phyloP scores from a whole-genome alignment of 2,797 vertebrate genomes.

The Anomalospiza imberbis region DNA sequence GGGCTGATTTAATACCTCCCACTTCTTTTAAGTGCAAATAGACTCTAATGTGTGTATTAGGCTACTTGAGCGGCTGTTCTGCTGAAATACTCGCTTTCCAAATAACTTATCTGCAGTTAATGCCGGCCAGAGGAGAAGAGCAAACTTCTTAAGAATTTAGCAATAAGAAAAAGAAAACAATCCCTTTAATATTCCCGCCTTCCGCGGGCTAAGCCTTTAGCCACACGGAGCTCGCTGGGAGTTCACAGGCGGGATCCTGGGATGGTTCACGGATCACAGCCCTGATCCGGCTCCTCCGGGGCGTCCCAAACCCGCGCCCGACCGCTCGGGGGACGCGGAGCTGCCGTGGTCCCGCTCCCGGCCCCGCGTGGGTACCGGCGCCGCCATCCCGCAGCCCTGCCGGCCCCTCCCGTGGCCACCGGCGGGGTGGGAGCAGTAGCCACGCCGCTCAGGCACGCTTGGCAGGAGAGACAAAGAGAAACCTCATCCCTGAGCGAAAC shows the following conservation, averaged over 20 bases:
- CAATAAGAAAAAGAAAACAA: slow-evolving; percentile 45
- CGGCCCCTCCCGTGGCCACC: not conserved
- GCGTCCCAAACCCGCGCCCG: not conserved
- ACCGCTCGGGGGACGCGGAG: rapidly evolving
- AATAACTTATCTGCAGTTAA: slow-evolving; percentile 55
- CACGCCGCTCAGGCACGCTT: not conserved
- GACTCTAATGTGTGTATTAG: slow-evolving; percentile 60
- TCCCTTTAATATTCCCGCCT: not conserved
- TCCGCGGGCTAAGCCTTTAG: not conserved
- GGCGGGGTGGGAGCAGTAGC: not conserved
- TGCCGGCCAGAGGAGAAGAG: slow-evolving; percentile 24
- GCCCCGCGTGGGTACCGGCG: not conserved
- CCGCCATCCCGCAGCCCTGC: not conserved
- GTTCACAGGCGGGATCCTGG: not conserved
- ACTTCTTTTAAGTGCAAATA: slow-evolving; percentile 70
- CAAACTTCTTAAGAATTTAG: slow-evolving; percentile 60
- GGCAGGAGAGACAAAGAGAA: slow-evolving; percentile 4
- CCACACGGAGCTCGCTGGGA: not conserved
- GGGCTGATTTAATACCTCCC: slow-evolving; percentile 40
- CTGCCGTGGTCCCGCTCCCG: rapidly evolving
- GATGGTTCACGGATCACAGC: rapidly evolving
- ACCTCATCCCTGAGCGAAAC: slow-evolving; percentile 49
- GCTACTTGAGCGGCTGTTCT: slow-evolving; percentile 55
- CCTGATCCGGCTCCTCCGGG: not conserved
- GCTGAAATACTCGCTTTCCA: slow-evolving; percentile 53